A percentile compares a stretch with the other conserved stretches of the same genome.
phyloP scores from a whole-genome alignment of 2,797 vertebrate genomes.

The Urophycis tenuis region DNA sequence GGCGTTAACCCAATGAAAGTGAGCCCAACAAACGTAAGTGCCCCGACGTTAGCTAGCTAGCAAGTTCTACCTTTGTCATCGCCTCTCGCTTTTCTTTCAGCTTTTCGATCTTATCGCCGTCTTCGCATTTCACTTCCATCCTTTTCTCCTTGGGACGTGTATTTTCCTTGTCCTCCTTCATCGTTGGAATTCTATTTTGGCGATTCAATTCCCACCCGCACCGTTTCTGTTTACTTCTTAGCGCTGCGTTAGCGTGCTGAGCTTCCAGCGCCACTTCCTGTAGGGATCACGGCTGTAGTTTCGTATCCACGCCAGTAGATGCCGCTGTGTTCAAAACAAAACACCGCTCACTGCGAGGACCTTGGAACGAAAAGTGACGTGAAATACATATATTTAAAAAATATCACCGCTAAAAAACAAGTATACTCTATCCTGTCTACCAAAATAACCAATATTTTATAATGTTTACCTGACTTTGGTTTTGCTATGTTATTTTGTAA shows the following conservation, averaged over 20 bases:
- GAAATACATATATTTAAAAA: background rate
- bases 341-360: no score
- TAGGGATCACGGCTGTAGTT: slow-evolving; percentile 5
- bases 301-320: fast-evolving
- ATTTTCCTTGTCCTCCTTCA: slow-evolving; percentile 97
- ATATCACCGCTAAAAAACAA: background rate
- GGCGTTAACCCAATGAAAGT: background rate
- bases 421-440: background rate
- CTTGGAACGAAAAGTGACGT: no score
- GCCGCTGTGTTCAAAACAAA: slow-evolving; percentile 26
- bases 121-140: slow-evolving; percentile 69
- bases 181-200: slow-evolving; percentile 41
- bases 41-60: slow-evolving; percentile 45
- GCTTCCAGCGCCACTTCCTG: slow-evolving; percentile 47
- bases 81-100: slow-evolving; percentile 91
- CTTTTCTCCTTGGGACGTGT: slow-evolving; percentile 83
- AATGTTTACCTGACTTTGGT: background rate
- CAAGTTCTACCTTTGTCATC: slow-evolving; percentile 86
- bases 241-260: slow-evolving; percentile 47
- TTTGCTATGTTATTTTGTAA: background rate
- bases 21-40: slow-evolving; percentile 5
- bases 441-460: background rate
- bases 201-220: slow-evolving; percentile 20
- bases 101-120: slow-evolving; percentile 75
- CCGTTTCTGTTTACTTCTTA: slow-evolving; percentile 63